Conservation (phyloP, 2,888 invertebrate genomes). For the Drosophila putrida region DNA sequence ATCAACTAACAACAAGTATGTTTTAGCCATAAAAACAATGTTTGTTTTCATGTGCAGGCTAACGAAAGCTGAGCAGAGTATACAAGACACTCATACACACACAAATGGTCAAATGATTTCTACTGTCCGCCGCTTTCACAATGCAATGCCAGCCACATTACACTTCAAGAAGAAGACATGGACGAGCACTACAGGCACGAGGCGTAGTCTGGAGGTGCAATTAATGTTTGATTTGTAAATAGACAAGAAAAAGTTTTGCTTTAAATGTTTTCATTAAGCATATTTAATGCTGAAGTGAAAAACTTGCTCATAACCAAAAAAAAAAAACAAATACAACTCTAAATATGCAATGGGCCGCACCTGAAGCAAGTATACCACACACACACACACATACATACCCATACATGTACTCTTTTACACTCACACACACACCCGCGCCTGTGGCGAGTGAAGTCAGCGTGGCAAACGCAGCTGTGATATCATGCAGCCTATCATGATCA, state of each 20-base stretch:
- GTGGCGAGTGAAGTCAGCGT: conserved; percentile 31
- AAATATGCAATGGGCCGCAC: conserved; percentile 58
- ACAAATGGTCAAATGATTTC: conserved; percentile 78
- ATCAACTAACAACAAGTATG: conserved; percentile 28
- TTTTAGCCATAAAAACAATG: conserved; percentile 51
- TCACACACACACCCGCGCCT: conserved; percentile 10
- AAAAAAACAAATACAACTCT: conserved; percentile 25
- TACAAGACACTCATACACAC: conserved; percentile 24
- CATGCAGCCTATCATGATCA: conserved; percentile 44
- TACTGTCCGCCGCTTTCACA: conserved; percentile 75
- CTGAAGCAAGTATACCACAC: conserved; percentile 29
- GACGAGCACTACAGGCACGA: conserved; percentile 25
- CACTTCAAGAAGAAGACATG: conserved; percentile 22
- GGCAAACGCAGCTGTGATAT: conserved; percentile 41
- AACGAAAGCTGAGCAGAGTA: conserved; percentile 68
- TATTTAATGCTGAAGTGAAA: conserved; percentile 56
- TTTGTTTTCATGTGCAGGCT: conserved; percentile 64
- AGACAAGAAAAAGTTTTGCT: conserved; percentile 73
- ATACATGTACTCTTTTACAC: conserved; percentile 3
- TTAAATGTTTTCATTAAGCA: conserved; percentile 46
- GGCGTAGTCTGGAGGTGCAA: conserved; percentile 55
- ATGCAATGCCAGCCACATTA: conserved; percentile 44
- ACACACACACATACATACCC: conserved; percentile 10
- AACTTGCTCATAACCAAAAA: conserved; percentile 50
- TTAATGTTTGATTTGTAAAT: conserved; percentile 76